phyloP scores from a whole-genome alignment of 2,888 invertebrate genomes.

The Phania funesta region DNA sequence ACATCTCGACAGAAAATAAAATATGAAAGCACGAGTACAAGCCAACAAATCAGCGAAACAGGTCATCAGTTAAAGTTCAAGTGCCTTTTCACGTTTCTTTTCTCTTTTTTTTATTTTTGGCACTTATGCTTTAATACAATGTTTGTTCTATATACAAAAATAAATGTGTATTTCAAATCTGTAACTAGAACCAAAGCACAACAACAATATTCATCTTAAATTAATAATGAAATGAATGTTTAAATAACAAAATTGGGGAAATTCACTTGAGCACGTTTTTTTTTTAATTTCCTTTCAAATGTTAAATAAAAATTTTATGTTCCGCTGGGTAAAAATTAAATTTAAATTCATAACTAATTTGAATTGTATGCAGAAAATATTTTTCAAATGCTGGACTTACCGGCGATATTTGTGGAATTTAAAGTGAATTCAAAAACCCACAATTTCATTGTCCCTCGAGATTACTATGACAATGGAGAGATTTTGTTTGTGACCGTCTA shows the following conservation, averaged over 20 bases:
- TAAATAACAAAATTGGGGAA: not conserved
- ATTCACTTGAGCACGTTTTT: constrained; percentile 10
- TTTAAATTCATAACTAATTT: not conserved
- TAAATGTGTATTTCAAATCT: not conserved
- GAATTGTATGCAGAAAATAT: not conserved
- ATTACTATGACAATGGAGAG: constrained; percentile 27
- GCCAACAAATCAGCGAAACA: constrained; percentile 57
- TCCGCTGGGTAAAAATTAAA: no score
- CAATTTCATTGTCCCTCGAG: not conserved
- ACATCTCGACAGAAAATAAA: constrained; percentile 23
- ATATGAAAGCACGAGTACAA: constrained; percentile 18
- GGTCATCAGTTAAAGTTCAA: constrained; percentile 68
- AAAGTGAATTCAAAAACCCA: not conserved
- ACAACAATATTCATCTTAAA: not conserved
- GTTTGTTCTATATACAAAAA: constrained; percentile 35
- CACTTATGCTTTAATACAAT: constrained; percentile 44
- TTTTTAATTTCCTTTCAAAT: not conserved
- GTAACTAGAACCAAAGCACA: not conserved
- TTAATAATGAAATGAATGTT: not conserved
- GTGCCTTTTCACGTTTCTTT: constrained; percentile 20
- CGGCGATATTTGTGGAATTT: no score
- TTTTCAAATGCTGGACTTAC: no score
- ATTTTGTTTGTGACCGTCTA: not conserved
- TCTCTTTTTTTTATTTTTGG: constrained; percentile 13
- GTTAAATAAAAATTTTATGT: not conserved